Evolutionary conservation across 2,888 invertebrate genomes (phyloP), one percentile per base, ranked within the genome.

Genomic region (Hemicrepidius hirtus): DNA sequence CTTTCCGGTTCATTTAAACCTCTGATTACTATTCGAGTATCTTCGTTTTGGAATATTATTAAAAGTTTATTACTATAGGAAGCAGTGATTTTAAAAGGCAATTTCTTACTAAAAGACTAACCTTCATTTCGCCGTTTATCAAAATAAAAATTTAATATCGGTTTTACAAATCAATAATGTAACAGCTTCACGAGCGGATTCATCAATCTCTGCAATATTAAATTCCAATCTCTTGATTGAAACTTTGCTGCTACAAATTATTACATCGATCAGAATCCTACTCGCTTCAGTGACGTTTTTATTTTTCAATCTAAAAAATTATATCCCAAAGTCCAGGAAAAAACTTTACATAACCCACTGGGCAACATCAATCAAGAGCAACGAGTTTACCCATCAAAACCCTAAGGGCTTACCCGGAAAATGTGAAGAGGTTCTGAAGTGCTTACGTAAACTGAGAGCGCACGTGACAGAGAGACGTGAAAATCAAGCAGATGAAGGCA

Each of bases 181-280:
- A 44, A 13, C 18, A 44, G 44, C 44, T 7, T 9, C 32, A 32
- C 50, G 50, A 12, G n/a, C 12, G 50, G 13, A 50, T 50, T 28
- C 50, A 18, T 50, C 50, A 50, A 24, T 50, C 50, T 21, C 12
- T 50, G 50, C 20, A 50, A 24, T 50, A 50, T 50, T 50, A 50
- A 50, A 50, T 50, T 50, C 50, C 50, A 50, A 50, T 50, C 50
- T 50, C 21, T 21, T 50, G 50, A 50, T 50, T 50, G 50, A 50
- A 21, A 50, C 24, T 28, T 50, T 28, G 13, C 50, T n/a, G 21
- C 10, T n/a, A 28, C n/a, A n/a, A 50, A 50, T 50, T 50, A 50
- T 5, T 5, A n/a, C 44, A 7, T 18, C 44, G n/a, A 18, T 13
- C 44, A 16, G n/a, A 6, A 13, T n/a, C 32, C 44, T 1, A 44